Base-by-base conservation (phyloP, 2,113 vertebrate genomes). In the Ictidomys tridecemlineatus region DNA sequence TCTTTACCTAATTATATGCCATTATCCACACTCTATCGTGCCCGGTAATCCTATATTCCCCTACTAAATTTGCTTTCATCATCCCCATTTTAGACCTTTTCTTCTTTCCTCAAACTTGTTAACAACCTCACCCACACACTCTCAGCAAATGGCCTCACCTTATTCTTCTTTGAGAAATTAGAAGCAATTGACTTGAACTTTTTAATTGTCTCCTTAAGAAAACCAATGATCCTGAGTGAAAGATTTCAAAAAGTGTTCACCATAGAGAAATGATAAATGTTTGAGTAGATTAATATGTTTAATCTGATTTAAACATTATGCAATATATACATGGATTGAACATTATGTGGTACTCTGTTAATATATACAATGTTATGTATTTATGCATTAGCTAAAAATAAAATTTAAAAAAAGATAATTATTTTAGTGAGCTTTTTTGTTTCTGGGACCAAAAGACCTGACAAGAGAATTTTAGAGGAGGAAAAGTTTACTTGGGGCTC, bases 131-230 rank as follows among this genome's bases (percentile, higher is more conserved):
- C 48, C 61, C 65, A 74, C 76, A 82, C 6, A 70, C 58, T 92
- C 17, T 67, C 22, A 39, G 45, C 32, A 73, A 51, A 58, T 94
- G 53, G 42, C 32, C 34, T 89, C 32, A 11, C 34, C 73, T 89
- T 53, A 32, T 45, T 89, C 5, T 32, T 56, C 42, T 88, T 51
- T 51, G 42, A 85, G 11, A 92, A 73, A 70, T 56, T 34, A 73
- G 56, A 85, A 85, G 17, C 63, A n/a, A 78, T 24, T 91, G 39
- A 87, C n/a, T 70, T 73, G 22, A 87, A 82, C 80, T 87, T 78
- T 18, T 34, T 78, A 72, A 89, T 17, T 58, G 37, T 58, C 37
- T 86, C 84, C 86, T 78, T 78, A 88, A 42, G 26, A 28, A 56
- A 73, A 78, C 83, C 42, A 34, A 26, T 69, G 30, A 51, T 69